A percentile compares a stretch with the other conserved stretches of the same genome.
Conservation (phyloP, 2,113 vertebrate species). For the Holacanthus passer region DNA sequence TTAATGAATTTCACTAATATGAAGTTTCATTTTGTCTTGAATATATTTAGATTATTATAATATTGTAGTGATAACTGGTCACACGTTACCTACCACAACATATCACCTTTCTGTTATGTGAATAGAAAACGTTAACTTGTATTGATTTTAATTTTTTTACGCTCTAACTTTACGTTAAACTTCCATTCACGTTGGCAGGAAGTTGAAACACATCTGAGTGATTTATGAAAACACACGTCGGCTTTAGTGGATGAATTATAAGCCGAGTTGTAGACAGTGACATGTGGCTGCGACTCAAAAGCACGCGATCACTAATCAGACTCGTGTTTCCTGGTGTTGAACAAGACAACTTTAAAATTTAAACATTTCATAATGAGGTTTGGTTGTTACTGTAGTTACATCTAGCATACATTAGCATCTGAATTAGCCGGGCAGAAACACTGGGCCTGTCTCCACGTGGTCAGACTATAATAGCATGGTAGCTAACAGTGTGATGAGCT, state of each 20-base stretch:
- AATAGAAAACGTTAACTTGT: background rate
- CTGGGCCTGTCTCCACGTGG: conserved; percentile 50
- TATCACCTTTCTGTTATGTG: accelerated
- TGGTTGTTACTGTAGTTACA: background rate
- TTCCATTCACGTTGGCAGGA: background rate
- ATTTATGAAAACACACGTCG: background rate
- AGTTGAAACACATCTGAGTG: accelerated
- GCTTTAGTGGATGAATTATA: accelerated
- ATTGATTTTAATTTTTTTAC: background rate
- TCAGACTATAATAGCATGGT: conserved; percentile 5
- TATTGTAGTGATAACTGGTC: accelerated
- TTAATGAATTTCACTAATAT: no score
- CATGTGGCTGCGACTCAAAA: background rate
- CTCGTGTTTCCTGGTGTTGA: background rate
- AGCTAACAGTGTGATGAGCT: no score
- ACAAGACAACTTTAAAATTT: accelerated
- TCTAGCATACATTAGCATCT: no score
- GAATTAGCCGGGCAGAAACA: accelerated
- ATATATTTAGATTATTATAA: background rate
- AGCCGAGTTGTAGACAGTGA: background rate
- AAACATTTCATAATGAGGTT: background rate
- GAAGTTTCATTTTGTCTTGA: accelerated
- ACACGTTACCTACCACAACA: background rate
- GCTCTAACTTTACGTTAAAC: background rate
- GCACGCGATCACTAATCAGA: accelerated